Percentiles rank a stretch among this genome's conserved stretches.
phyloP scores from a whole-genome alignment of 2,888 invertebrate genomes.

The Nemapogon koenigi region DNA sequence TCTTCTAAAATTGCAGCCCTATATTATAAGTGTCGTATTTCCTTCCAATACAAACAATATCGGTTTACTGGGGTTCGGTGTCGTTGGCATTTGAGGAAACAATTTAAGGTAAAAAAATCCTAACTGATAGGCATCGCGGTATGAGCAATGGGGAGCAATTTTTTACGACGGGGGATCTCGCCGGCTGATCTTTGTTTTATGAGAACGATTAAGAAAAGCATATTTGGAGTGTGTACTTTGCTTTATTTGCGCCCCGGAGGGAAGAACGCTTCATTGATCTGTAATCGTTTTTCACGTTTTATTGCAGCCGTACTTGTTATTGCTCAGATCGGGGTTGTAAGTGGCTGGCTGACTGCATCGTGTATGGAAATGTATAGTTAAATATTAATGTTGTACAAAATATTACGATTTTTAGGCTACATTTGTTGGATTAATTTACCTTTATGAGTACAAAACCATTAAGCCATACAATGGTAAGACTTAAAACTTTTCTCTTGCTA shows the following conservation, averaged over 20 bases:
- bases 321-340: conserved; percentile 41
- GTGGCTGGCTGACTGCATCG: conserved; percentile 26
- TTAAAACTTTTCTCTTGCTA: too few species aligned
- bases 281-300: conserved; percentile 62
- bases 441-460: too few species aligned
- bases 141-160: conserved; percentile 48
- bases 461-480: too few species aligned
- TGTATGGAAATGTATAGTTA: background rate
- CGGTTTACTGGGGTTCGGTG: conserved; percentile 37
- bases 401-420: too few species aligned
- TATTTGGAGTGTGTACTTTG: conserved; percentile 63
- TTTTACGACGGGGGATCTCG: conserved; percentile 46
- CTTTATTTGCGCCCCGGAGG: conserved; percentile 60
- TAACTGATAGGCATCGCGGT: conserved; percentile 43
- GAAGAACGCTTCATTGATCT: conserved; percentile 61
- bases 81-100: conserved; percentile 28
- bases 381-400: too few species aligned
- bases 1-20: too few species aligned
- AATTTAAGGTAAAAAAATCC: conserved; percentile 52
- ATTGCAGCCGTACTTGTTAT: conserved; percentile 36
- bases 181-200: conserved; percentile 63
- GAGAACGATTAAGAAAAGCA: conserved; percentile 67
- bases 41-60: conserved; percentile 45
- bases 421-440: too few species aligned
- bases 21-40: conserved; percentile 36